phyloP scores from a whole-genome alignment of 2,113 vertebrate genomes.

The Onychostoma macrolepis region DNA sequence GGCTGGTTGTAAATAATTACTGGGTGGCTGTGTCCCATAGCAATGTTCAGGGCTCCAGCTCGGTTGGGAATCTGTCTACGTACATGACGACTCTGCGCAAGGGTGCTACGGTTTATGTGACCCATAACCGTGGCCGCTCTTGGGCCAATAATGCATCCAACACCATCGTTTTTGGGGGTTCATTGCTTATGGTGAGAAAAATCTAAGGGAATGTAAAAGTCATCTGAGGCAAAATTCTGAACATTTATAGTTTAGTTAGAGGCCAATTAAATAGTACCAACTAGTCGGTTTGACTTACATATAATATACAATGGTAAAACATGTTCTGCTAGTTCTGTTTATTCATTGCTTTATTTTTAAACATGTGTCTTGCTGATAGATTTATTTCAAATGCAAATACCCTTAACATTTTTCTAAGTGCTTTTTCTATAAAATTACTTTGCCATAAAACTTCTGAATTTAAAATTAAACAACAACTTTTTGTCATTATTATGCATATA shows the following conservation, averaged over 20 bases:
- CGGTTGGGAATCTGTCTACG: conserved; percentile 49
- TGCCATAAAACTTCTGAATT: conserved; percentile 1
- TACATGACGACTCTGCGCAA: conserved; percentile 56
- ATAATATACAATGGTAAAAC: neutral
- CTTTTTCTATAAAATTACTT: neutral
- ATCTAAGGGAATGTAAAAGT: neutral
- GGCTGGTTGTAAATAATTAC: conserved; percentile 63
- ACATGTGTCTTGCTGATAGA: neutral
- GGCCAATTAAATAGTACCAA: neutral
- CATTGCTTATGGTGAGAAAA: conserved; percentile 51
- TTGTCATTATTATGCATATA: no score
- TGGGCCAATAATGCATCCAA: conserved; percentile 57
- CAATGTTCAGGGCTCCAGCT: conserved; percentile 22
- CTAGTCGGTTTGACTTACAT: neutral
- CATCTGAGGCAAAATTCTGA: neutral
- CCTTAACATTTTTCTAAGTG: neutral
- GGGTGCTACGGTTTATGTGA: conserved; percentile 57
- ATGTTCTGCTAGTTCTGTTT: neutral
- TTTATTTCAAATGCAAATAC: neutral
- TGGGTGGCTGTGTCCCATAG: conserved; percentile 60
- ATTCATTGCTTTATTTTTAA: neutral
- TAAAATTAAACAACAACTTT: neutral
- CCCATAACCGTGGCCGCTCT: conserved; percentile 59
- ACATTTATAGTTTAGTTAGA: neutral
- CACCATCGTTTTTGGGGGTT: conserved; percentile 62